These are phyloP conservation scores for Spea multiplicata DNA, from an alignment of 2,113 vertebrate genomes.

Conservation along the genomic window DNA sequence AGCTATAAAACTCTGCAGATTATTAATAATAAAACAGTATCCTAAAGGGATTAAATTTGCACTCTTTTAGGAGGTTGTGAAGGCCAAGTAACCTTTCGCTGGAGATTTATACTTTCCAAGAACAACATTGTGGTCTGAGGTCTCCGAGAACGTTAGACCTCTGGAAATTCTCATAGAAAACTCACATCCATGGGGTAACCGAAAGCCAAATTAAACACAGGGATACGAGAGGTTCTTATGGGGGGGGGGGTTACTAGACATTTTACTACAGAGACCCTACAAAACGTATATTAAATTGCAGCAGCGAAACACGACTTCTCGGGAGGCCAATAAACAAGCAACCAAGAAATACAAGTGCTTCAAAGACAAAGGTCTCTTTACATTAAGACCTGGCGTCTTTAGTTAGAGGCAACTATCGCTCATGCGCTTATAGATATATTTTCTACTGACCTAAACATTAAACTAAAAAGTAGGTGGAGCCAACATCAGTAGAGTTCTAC, in stretches of 20 bases:
- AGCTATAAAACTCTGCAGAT: conserved; percentile 13
- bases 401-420: too few species aligned
- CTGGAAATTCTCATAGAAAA: conserved; percentile 30
- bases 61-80: background rate
- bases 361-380: too few species aligned
- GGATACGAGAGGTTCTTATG: background rate
- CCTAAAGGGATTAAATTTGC: conserved; percentile 29
- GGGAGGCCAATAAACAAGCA: too few species aligned
- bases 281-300: too few species aligned
- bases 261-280: too few species aligned
- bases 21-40: conserved; percentile 29
- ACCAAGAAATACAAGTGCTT: too few species aligned
- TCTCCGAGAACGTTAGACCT: background rate
- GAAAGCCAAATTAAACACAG: conserved; percentile 10
- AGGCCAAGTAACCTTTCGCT: conserved; percentile 30
- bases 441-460: too few species aligned
- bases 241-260: background rate
- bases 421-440: too few species aligned
- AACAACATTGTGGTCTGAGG: conserved; percentile 29
- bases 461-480: too few species aligned
- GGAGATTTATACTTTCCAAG: conserved; percentile 13
- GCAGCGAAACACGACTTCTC: too few species aligned
- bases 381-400: too few species aligned
- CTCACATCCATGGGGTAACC: background rate
- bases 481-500: too few species aligned